Evolutionary conservation across 2,888 invertebrate genomes (phyloP), one percentile per base, ranked within the genome.

Genomic region (Leptodirus hochenwartii): DNA sequence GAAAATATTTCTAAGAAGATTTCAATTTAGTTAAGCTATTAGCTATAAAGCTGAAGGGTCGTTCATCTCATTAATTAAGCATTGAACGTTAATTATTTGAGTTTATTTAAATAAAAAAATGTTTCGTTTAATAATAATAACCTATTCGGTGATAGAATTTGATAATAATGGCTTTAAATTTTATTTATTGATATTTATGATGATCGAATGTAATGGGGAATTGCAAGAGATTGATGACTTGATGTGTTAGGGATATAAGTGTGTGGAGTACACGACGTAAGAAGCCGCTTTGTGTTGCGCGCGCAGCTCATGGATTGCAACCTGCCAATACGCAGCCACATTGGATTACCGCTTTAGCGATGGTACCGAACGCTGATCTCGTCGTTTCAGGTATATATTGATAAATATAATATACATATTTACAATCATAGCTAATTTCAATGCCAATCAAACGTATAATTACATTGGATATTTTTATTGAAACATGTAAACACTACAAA

Each of bases 221-320:
- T 25, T 31, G 30, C 34, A 34, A 27, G 12, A 4, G 5, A 16
- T 33, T 15, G 9, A 28, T 33, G 41, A 2, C 34, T 65, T 63
- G 5, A 8, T 24, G 6, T 24, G 25, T 24, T 24, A 5, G 25
- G n/a, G n/a, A n/a, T n/a, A n/a, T 90, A 8, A 75, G 77, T 46
- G 45, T 87, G 3, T 90, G 90, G 90, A 76, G 79, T 43, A 66
- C 70, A 2, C 56, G 75, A 40, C 82, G 84, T 50, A 90, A 95
- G 56, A 90, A 87, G 48, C 85, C 93, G 1, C 48, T 87, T 12
- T 71, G 66, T 44, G 62, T 59, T 4, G 55, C 79, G 6, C 46
- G 59, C 17, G 61, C 71, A 41, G 84, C 88, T 2, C 95, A 90
- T 50, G 84, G 81, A 1, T 45, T 43, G 15, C 68, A 67, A 33